These are phyloP conservation scores for Osedax frankpressi DNA, from an alignment of 2,888 invertebrate genomes.

Conservation along the genomic window DNA sequence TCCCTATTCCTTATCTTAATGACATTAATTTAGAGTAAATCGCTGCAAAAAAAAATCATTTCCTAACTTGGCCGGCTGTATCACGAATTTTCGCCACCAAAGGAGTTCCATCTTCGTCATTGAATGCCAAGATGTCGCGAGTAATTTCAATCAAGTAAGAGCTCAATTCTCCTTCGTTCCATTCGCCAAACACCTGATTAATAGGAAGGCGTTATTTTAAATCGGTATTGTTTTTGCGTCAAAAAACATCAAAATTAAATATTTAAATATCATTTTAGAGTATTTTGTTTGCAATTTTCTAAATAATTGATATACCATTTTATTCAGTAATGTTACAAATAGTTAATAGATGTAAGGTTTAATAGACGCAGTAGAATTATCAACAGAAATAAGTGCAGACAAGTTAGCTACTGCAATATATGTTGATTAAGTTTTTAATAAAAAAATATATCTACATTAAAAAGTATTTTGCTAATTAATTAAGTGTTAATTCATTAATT, in stretches of 20 bases:
- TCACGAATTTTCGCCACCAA: conserved; percentile 84
- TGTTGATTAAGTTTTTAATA: too few species aligned
- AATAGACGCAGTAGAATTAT: not conserved
- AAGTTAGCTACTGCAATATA: too few species aligned
- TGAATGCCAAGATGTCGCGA: conserved; percentile 77
- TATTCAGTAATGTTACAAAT: not conserved
- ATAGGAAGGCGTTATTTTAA: not conserved
- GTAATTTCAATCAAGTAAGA: conserved; percentile 91
- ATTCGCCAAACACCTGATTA: conserved; percentile 65
- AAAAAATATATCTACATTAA: too few species aligned
- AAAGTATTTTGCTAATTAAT: too few species aligned
- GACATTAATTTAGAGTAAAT: not conserved
- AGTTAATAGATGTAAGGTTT: not conserved
- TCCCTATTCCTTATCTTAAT: not conserved
- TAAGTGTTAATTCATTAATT: too few species aligned
- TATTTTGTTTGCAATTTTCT: too few species aligned
- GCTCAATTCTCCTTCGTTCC: conserved; percentile 89
- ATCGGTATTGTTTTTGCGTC: not conserved
- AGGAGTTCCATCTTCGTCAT: conserved; percentile 65
- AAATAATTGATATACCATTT: not conserved
- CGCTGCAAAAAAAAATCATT: not conserved
- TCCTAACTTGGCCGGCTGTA: conserved; percentile 62
- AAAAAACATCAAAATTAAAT: too few species aligned
- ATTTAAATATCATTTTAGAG: too few species aligned
- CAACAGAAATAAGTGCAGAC: too few species aligned